These are phyloP conservation scores for Meliscaeva auricollis DNA, from an alignment of 2,888 invertebrate genomes.

Conservation along the genomic window DNA sequence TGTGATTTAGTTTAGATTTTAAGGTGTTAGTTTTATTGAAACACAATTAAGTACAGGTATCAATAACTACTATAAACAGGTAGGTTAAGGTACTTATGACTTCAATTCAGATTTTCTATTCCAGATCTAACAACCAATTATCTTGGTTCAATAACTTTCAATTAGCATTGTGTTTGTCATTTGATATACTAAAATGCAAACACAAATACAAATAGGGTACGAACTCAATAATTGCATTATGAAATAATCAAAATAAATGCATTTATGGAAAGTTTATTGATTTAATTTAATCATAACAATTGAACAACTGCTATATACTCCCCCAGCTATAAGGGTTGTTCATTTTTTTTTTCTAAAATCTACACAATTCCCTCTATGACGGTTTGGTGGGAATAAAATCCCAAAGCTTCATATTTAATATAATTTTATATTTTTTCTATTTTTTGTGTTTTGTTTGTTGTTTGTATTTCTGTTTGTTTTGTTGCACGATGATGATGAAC, in stretches of 20 bases:
- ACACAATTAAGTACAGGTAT: no score
- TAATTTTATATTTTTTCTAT: slow-evolving; percentile 32
- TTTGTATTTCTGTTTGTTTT: slow-evolving; percentile 35
- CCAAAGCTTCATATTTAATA: slow-evolving; percentile 44
- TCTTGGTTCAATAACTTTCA: background rate
- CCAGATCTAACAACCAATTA: background rate
- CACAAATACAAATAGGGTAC: background rate
- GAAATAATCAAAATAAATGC: slow-evolving; percentile 25
- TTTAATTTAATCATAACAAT: slow-evolving; percentile 50
- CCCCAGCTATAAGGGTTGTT: background rate
- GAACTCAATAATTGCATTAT: background rate
- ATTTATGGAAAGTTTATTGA: slow-evolving; percentile 32
- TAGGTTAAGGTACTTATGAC: no score
- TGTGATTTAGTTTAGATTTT: no score
- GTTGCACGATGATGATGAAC: slow-evolving; percentile 39
- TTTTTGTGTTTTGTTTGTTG: background rate
- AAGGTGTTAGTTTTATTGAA: no score
- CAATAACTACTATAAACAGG: no score
- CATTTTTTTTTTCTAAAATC: slow-evolving; percentile 8
- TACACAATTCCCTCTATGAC: slow-evolving; percentile 1
- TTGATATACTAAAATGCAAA: background rate
- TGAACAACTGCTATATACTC: slow-evolving; percentile 1
- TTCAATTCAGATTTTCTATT: no score
- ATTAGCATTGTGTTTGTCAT: background rate
- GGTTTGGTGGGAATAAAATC: slow-evolving; percentile 20